Conservation (phyloP, 35 echinoderm and acorn worm species). For the Amphiura filiformis region DNA sequence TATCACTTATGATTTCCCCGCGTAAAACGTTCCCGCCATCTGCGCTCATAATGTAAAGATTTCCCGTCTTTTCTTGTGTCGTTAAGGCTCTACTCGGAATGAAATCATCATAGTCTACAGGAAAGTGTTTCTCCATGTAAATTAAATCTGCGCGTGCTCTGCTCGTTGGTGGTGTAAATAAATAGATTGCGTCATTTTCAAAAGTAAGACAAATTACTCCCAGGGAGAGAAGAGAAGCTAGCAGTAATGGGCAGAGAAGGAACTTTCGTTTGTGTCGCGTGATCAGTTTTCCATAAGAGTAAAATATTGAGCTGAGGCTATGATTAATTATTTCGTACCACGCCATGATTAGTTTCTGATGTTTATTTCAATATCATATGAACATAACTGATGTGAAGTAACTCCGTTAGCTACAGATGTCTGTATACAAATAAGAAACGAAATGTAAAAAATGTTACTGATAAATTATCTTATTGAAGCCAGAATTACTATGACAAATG, state of each 20-base stretch:
- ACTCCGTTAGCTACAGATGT: too few species aligned
- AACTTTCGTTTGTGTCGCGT: conserved; percentile 43
- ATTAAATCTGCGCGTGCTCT: conserved; percentile 43
- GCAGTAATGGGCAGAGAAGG: conserved; percentile 34
- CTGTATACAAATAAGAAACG: too few species aligned
- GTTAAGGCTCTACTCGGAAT: conserved; percentile 20
- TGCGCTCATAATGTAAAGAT: conserved; percentile 37
- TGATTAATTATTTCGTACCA: conserved; percentile 57
- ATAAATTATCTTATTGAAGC: too few species aligned
- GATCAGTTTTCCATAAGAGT: conserved; percentile 47
- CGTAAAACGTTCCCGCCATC: conserved; percentile 44
- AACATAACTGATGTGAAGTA: too few species aligned
- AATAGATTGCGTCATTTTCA: conserved; percentile 41
- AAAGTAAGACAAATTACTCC: conserved; percentile 62
- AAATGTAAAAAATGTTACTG: too few species aligned
- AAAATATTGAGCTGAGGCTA: conserved; percentile 31
- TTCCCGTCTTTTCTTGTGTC: conserved; percentile 18
- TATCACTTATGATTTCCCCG: conserved; percentile 50
- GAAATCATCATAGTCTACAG: conserved; percentile 44
- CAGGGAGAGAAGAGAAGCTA: conserved; percentile 29
- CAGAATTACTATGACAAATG: too few species aligned
- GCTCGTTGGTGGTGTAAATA: conserved; percentile 64
- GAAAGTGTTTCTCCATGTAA: conserved; percentile 39
- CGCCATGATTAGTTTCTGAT: conserved; percentile 42
- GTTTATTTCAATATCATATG: too few species aligned